Evolutionary conservation across 2,113 vertebrate species (phyloP), one percentile per base, ranked within the genome.

Genomic region (Zosterops borbonicus): DNA sequence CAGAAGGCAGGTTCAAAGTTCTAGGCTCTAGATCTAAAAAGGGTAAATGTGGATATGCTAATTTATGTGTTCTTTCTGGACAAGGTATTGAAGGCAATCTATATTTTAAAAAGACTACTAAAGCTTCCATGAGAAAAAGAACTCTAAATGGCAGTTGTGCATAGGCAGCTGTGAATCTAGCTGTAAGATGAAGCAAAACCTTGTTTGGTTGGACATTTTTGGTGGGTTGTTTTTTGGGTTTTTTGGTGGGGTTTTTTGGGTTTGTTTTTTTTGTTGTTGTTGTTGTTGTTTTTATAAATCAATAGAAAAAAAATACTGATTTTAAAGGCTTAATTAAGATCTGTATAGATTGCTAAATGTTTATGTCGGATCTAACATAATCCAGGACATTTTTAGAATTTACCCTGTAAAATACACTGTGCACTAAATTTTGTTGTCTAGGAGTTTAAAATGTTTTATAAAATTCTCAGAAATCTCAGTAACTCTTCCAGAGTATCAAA

Each of bases 21-120:
- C 18, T 55, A 55, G 52, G 52, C 35, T 89, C 11, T 25, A 63
- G 46, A 23, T 13, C 18, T 12, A 11, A 25, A 28, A 4, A 27
- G 0, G 0, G 12, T 46, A 67, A 83, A 67, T 9, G 7, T 33
- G 27, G 31, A 7, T 63, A 74, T 42, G 9, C 0, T 74, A 28
- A 33, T 5, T 59, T 29, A 35, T 19, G 6, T 29, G 23, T 5
- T 64, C 23, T 80, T 89, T 77, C 33, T 77, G 16, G 25, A 55
- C 7, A 83, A 79, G 5, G 6, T 50, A n/a, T 17, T 18, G 11
- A 81, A 89, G 23, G 1, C 3, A 74, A 74, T 33, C 2, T 39
- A 5, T 53, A 42, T 67, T 78, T 90, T 4, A 27, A 87, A 82
- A 69, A 37, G 41, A 20, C 5, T 69, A 37, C 11, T 9, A 76